Base-by-base conservation (phyloP, 2,888 invertebrate species). In the Sipha maydis region DNA sequence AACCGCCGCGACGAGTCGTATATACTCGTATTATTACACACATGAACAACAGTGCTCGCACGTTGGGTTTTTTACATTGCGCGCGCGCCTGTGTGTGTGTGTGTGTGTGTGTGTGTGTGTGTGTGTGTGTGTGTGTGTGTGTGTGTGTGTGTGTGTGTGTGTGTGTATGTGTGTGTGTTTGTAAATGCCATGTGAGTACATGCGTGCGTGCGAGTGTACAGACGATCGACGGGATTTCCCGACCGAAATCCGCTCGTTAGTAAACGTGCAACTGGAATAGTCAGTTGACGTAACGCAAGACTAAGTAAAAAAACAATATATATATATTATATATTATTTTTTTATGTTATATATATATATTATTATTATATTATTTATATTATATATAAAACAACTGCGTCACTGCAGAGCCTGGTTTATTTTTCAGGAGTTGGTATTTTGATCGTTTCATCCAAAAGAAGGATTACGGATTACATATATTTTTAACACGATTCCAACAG, bases 161-260 rank as follows among this genome's bases (percentile, higher is more conserved):
- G 25, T 61, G n/a, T 34, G 25, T 25, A 14, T 79, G 19, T 83
- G 54, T n/a, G 4, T 28, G 54, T 31, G 54, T 67, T 11, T 61
- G 25, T 61, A 56, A 25, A 79, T 34, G 4, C 17, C 28, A 21
- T 71, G 25, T 73, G 25, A 17, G 25, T 28, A 31, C 48, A 54
- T 78, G 17, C 19, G 17, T 28, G 56, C 38, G 28, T 48, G 73
- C 73, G 79, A 77, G 79, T 56, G 73, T 25, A 31, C 73, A 88
- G 80, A 80, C 73, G 61, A 82, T 25, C 41, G 80, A 73, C 80
- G 86, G 86, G 86, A 86, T 88, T 88, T 88, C 80, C 86, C 86
- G 80, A 82, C 86, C 86, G 48, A 88, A 88, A 82, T 80, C 80
- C 75, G 41, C 41, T 88, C 73, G 80, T 80, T 88, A 88, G 80